Evolutionary conservation across 2,113 vertebrate genomes (phyloP), one percentile per base, ranked within the genome.

Genomic region (Oncorhynchus clarkii): DNA sequence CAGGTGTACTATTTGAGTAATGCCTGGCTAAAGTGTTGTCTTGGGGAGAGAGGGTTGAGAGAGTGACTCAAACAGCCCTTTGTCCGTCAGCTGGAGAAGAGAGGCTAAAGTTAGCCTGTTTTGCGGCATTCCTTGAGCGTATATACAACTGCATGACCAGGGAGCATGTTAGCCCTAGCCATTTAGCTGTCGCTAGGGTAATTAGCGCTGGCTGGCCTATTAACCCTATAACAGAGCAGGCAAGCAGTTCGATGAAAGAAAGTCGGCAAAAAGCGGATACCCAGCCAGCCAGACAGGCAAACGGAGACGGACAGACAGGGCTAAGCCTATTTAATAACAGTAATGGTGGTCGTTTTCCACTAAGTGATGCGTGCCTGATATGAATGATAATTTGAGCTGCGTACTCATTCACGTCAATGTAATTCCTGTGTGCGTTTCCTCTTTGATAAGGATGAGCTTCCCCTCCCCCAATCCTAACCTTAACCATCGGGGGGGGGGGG

Each of bases 31-130:
- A 54, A 18, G 49, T 18, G 49, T 51, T 51, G 49, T 51, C 24
- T 14, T 13, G 27, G 29, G 18, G 7, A 18, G 31, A 69, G 9
- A 69, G 48, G 29, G 8, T n/a, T 31, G 31, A 69, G 9, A 69
- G 48, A 71, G 65, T 13, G 70, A 72, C 71, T 89, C 69, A 90
- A 88, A 76, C 26, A 72, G 80, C 79, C 81, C 82, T 83, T 90
- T 89, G 86, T 88, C 77, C 67, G 39, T 67, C 27, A 39, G 59
- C 8, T 1, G 48, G 71, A 65, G 71, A 71, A 76, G 87, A 81
- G 22, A 26, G 57, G 68, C 83, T 86, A 84, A 88, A 87, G 82
- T 85, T 79, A 87, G 77, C 78, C 73, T 84, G 86, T 90, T 88
- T 88, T 83, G 71, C 74, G 60, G 79, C 79, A 86, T 85, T 87